Conservation (phyloP, 2,888 invertebrate genomes). For the Lysandra bellargus region DNA sequence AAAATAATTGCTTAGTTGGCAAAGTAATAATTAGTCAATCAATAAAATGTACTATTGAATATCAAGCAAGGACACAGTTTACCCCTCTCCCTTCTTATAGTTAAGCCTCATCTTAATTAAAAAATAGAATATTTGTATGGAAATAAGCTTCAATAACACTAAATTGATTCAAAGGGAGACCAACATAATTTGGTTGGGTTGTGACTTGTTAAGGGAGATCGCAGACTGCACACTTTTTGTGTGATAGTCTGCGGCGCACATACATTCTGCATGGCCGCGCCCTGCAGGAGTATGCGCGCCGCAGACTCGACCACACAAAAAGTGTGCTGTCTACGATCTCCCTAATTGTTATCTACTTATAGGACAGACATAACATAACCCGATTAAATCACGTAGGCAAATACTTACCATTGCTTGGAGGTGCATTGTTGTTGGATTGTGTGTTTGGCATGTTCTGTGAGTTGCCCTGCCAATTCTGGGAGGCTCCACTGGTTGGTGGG, state of each 20-base stretch:
- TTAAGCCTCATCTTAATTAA: not conserved
- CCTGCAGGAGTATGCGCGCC: too few relatives aligned
- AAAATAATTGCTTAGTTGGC: not conserved
- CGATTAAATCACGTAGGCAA: not conserved
- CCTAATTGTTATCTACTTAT: too few relatives aligned
- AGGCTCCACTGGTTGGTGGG: constrained; percentile 68
- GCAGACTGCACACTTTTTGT: too few relatives aligned
- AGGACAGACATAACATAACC: too few relatives aligned
- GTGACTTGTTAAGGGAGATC: too few relatives aligned
- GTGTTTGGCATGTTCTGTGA: constrained; percentile 73
- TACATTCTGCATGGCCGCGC: too few relatives aligned
- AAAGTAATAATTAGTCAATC: not conserved
- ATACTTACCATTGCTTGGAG: constrained; percentile 65
- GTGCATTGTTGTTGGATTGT: constrained; percentile 74
- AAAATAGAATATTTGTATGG: not conserved
- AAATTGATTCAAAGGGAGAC: not conserved
- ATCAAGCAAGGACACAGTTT: not conserved
- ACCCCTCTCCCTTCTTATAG: not conserved
- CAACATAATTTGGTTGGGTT: too few relatives aligned
- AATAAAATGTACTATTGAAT: not conserved
- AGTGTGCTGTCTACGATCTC: too few relatives aligned
- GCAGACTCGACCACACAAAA: too few relatives aligned
- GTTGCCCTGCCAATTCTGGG: constrained; percentile 71
- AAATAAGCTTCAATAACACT: not conserved
- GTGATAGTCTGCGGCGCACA: too few relatives aligned